These are phyloP conservation scores for Lochmaea crataegi DNA, from an alignment of 2,888 invertebrate species.

Conservation along the genomic window DNA sequence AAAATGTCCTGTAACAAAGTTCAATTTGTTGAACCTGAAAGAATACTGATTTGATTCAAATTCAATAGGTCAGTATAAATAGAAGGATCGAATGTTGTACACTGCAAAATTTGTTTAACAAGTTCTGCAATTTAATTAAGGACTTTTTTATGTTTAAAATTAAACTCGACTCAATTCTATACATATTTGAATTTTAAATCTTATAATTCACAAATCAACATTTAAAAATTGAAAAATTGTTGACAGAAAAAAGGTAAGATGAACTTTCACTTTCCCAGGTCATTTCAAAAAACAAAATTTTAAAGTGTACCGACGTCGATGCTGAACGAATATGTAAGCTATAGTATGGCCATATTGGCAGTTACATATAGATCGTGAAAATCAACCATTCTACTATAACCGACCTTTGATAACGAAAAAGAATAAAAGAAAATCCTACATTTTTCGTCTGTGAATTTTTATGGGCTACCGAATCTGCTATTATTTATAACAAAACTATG, in stretches of 20 bases:
- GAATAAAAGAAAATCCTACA: slow-evolving; percentile 23
- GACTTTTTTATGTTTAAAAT: background rate
- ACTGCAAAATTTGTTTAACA: slow-evolving; percentile 30
- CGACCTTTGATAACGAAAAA: slow-evolving; percentile 26
- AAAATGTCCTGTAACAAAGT: slow-evolving; percentile 14
- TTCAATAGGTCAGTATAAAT: slow-evolving; percentile 41
- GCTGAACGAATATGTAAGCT: slow-evolving; percentile 43
- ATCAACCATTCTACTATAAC: slow-evolving; percentile 33
- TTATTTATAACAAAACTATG: background rate
- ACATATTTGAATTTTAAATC: no score
- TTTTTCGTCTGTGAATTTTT: slow-evolving; percentile 14
- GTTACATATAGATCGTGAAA: slow-evolving; percentile 41
- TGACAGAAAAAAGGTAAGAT: no score
- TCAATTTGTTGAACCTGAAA: slow-evolving; percentile 34
- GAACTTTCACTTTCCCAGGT: no score
- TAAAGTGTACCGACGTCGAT: slow-evolving; percentile 12
- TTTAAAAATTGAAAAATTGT: no score
- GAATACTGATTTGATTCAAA: slow-evolving; percentile 39
- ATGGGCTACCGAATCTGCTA: background rate
- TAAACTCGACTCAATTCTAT: no score
- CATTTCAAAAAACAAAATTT: background rate
- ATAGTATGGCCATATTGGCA: slow-evolving; percentile 43
- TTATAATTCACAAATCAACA: no score
- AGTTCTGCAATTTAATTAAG: no score
- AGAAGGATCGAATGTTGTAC: no score